Evolutionary conservation across 1,140 invertebrate genomes (phyloP), one percentile per base, ranked within the genome.

Genomic region (Drosophila jambulina): DNA sequence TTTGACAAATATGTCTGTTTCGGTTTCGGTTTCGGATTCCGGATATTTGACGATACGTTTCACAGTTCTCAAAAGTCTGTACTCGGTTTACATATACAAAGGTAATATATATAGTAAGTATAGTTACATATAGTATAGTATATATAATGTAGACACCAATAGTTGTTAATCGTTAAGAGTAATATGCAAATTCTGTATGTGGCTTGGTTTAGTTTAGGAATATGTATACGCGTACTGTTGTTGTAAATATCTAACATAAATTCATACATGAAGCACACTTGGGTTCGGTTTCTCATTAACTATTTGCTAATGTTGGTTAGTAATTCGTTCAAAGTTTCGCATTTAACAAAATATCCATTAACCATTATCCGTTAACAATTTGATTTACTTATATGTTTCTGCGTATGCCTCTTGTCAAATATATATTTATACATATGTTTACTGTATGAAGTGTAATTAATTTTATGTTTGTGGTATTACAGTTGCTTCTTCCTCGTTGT

Each of bases 201-300:
- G 71, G 71, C 69, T 46, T 51, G 71, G 49, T 75, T 75, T 79
- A 36, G 36, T 74, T 74, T 78, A 78, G 75, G 75, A 78, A 78
- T 78, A 72, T 72, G 53, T 72, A 59, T 72, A 77, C 75, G 75
- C 63, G 68, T 79, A 59, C 57, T 78, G 61, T 71, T 65, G 48
- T 86, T 88, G 77, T 90, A 88, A 78, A 83, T 83, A 87, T 87
- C 72, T 81, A 80, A 91, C 85, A 86, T 90, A 91, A 91, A 91
- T 91, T 91, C 82, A 86, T 90, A 92, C 68, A 82, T 86, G 91
- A 92, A 92, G 91, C 91, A 92, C 91, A 92, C 91, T 92, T 92
- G 91, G 91, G 91, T 90, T 92, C 78, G 75, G 84, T 82, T 85
- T 58, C 74, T 63, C 67, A 82, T 79, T 46, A 56, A 79, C 76